Percentiles rank a stretch among this genome's conserved stretches.
phyloP scores from a whole-genome alignment of 1,140 invertebrate genomes.

The Drosophila yakuba region DNA sequence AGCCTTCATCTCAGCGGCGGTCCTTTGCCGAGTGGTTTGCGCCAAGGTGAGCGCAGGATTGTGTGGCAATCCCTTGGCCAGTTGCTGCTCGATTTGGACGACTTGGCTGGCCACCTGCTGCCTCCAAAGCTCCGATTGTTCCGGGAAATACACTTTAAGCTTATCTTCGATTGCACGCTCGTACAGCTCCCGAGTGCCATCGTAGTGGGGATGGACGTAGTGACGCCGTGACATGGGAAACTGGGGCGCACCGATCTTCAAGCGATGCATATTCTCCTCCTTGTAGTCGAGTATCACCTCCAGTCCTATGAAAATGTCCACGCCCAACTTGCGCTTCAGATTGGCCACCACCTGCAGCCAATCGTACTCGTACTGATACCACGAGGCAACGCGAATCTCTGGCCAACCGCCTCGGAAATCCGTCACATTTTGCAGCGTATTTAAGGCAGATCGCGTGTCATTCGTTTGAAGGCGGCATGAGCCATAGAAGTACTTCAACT shows the following conservation, averaged over 20 bases:
- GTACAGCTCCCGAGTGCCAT: slow-evolving; percentile 51
- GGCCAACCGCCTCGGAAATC: slow-evolving; percentile 78
- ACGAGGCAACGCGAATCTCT: slow-evolving; percentile 56
- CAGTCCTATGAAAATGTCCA: slow-evolving; percentile 73
- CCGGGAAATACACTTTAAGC: slow-evolving; percentile 61
- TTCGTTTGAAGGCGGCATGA: slow-evolving; percentile 89
- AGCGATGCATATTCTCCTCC: slow-evolving; percentile 68
- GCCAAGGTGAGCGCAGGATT: slow-evolving; percentile 58
- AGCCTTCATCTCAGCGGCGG: slow-evolving; percentile 61
- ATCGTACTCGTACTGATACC: slow-evolving; percentile 77
- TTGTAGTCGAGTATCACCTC: slow-evolving; percentile 71
- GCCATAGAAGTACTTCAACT: slow-evolving; percentile 92
- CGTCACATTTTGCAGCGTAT: slow-evolving; percentile 54
- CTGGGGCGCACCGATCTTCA: slow-evolving; percentile 71
- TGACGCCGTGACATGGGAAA: slow-evolving; percentile 54
- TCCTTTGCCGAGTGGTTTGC: slow-evolving; percentile 69
- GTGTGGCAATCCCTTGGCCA: slow-evolving; percentile 73
- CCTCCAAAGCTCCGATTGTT: slow-evolving; percentile 58
- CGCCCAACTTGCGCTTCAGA: slow-evolving; percentile 63
- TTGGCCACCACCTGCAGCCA: slow-evolving; percentile 70
- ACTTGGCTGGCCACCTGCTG: slow-evolving; percentile 67
- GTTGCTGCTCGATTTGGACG: slow-evolving; percentile 61
- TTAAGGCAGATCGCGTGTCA: slow-evolving; percentile 40
- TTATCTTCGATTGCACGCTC: slow-evolving; percentile 48
- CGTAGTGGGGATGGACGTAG: slow-evolving; percentile 49